Conservation (phyloP, 1,140 invertebrate species). For the Lethocerus indicus region DNA sequence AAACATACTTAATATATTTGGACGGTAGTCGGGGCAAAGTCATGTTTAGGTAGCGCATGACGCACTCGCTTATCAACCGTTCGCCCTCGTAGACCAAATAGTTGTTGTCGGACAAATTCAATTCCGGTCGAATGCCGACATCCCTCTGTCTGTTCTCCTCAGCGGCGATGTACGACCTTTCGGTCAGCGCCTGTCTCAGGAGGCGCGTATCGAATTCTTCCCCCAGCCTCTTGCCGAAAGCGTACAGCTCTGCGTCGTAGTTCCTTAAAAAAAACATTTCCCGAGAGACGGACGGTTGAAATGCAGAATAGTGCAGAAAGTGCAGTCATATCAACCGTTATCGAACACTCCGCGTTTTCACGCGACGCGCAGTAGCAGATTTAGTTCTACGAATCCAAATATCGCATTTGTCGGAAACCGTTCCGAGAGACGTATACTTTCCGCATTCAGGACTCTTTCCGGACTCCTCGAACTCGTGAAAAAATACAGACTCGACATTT, state of each 20-base stretch:
- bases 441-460: no score
- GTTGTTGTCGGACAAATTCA: slow-evolving; percentile 46
- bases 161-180: slow-evolving; percentile 57
- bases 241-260: slow-evolving; percentile 70
- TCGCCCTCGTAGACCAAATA: slow-evolving; percentile 47
- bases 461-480: no score
- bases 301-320: no score
- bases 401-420: no score
- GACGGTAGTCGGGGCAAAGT: slow-evolving; percentile 53
- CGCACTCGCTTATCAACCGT: slow-evolving; percentile 33
- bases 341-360: no score
- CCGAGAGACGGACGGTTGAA: no score
- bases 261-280: slow-evolving; percentile 34
- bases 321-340: no score
- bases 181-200: slow-evolving; percentile 58
- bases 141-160: slow-evolving; percentile 48
- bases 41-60: slow-evolving; percentile 37
- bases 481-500: no score
- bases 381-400: no score
- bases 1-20: slow-evolving; percentile 39
- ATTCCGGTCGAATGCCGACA: slow-evolving; percentile 41
- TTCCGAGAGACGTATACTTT: no score
- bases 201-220: slow-evolving; percentile 59
- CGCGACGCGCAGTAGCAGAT: no score
- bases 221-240: slow-evolving; percentile 69